A percentile compares a stretch with the other conserved stretches of the same genome.
These are phyloP conservation scores for Sparus aurata DNA, from an alignment of 2,797 vertebrate species.

Conservation along the genomic window DNA sequence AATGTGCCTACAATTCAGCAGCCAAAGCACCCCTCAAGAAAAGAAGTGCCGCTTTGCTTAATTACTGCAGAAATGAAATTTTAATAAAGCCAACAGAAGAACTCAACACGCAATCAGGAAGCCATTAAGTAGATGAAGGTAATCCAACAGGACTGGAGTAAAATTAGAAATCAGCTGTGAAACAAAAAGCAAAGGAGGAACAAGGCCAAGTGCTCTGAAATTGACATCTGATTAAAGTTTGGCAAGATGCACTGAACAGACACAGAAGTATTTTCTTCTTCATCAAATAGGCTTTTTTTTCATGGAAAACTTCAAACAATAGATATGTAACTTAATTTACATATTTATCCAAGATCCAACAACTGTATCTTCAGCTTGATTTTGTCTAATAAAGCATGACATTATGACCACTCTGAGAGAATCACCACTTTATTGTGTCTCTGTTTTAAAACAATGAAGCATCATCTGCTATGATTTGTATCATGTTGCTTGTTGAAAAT, in stretches of 20 bases:
- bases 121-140: slow-evolving; percentile 82
- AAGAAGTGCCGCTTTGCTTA: slow-evolving; percentile 79
- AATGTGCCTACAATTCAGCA: slow-evolving; percentile 74
- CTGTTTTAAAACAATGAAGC: slow-evolving; percentile 4
- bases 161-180: slow-evolving; percentile 73
- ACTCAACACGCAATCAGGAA: slow-evolving; percentile 80
- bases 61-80: slow-evolving; percentile 83
- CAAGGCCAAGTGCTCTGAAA: slow-evolving; percentile 55
- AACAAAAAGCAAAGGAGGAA: slow-evolving; percentile 55
- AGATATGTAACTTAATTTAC: slow-evolving; percentile 18
- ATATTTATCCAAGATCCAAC: slow-evolving; percentile 54
- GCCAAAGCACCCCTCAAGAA: slow-evolving; percentile 75
- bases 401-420: background rate
- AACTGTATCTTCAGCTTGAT: slow-evolving; percentile 19
- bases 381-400: slow-evolving; percentile 15
- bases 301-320: slow-evolving; percentile 29
- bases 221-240: slow-evolving; percentile 70
- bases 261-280: background rate
- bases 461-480: slow-evolving; percentile 14
- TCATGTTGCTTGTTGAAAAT: slow-evolving; percentile 32
- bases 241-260: slow-evolving; percentile 20
- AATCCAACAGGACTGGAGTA: slow-evolving; percentile 77
- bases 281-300: slow-evolving; percentile 10
- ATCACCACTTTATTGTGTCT: background rate
- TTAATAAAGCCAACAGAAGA: slow-evolving; percentile 83